phyloP scores from a whole-genome alignment of 2,797 vertebrate species.

The Pseudochromis fuscus region DNA sequence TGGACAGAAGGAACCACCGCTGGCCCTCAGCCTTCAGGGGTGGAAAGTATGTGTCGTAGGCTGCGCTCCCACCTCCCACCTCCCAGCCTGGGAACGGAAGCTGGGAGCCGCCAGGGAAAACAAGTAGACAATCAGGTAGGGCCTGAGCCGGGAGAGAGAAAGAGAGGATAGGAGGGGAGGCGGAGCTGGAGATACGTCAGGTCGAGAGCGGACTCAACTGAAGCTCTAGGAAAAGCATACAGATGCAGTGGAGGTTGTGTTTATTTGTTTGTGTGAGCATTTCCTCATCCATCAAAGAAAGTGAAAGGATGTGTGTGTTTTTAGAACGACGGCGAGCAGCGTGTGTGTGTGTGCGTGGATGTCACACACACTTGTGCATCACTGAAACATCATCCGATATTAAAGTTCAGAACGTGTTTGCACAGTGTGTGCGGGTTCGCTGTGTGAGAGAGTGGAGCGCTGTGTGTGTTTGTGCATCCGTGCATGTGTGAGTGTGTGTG shows the following conservation, averaged over 20 bases:
- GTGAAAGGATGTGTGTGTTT: conserved; percentile 84
- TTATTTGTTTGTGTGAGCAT: conserved; percentile 81
- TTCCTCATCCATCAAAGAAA: conserved; percentile 83
- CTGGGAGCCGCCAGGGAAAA: conserved; percentile 97
- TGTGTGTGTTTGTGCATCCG: no score
- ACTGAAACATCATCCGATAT: conserved; percentile 77
- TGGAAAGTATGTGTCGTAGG: conserved; percentile 99
- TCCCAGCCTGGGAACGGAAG: conserved; percentile 99
- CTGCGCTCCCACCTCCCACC: conserved; percentile 90
- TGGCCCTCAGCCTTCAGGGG: conserved; percentile 92
- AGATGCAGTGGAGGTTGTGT: conserved; percentile 71
- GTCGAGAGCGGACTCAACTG: conserved; percentile 59
- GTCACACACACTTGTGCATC: conserved; percentile 39
- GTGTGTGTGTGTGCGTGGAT: conserved; percentile 40
- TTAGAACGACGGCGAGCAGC: conserved; percentile 51
- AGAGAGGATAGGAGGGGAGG: conserved; percentile 67
- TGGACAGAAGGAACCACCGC: conserved; percentile 94
- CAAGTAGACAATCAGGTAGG: conserved; percentile 99
- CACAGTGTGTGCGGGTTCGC: conserved; percentile 59
- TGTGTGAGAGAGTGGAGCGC: not conserved
- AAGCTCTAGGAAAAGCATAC: conserved; percentile 76
- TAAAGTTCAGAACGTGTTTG: conserved; percentile 78
- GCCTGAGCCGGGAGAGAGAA: conserved; percentile 69
- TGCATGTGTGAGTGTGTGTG: conserved; percentile 67
- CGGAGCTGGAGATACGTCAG: conserved; percentile 68